A percentile compares a stretch with the other conserved stretches of the same genome.
These are phyloP conservation scores for Drosophila guanche DNA, from an alignment of 1,140 invertebrate species.

Conservation along the genomic window DNA sequence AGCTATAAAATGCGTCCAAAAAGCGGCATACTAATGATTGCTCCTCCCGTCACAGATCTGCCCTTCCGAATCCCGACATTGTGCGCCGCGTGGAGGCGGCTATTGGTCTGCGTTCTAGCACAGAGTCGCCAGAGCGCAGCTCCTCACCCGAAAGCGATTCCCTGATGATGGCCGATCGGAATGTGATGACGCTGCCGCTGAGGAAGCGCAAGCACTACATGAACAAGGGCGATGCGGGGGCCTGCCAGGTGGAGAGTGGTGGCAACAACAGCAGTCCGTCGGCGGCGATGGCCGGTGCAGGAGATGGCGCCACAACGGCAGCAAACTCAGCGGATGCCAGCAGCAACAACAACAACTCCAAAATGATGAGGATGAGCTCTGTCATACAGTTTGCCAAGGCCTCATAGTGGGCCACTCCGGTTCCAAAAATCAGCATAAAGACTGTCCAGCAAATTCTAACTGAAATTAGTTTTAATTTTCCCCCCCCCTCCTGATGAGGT, in stretches of 20 bases:
- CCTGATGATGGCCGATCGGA: constrained; percentile 85
- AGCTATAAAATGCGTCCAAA: not conserved
- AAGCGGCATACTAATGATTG: not conserved
- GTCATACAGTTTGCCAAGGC: constrained; percentile 92
- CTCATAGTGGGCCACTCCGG: constrained; percentile 83
- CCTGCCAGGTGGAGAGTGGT: constrained; percentile 10
- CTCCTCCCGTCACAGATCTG: constrained; percentile 63
- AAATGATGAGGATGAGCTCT: constrained; percentile 88
- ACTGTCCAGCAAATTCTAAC: constrained; percentile 73
- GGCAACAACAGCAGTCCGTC: not conserved
- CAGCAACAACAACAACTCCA: constrained; percentile 34
- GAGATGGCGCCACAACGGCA: constrained; percentile 22
- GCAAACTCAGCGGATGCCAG: constrained; percentile 7
- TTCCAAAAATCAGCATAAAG: constrained; percentile 62
- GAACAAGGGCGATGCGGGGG: constrained; percentile 86
- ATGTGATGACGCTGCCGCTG: constrained; percentile 88
- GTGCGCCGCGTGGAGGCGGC: constrained; percentile 89
- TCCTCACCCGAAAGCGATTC: constrained; percentile 86
- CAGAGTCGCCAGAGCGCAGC: constrained; percentile 85
- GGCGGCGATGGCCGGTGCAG: constrained; percentile 3
- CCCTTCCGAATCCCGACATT: constrained; percentile 87
- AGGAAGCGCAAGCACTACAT: constrained; percentile 92
- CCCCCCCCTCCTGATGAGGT: constrained; percentile 16
- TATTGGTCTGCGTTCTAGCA: constrained; percentile 86
- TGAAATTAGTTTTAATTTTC: constrained; percentile 66